phyloP scores from a whole-genome alignment of 2,888 invertebrate species.

The Temnothorax rugatulus region DNA sequence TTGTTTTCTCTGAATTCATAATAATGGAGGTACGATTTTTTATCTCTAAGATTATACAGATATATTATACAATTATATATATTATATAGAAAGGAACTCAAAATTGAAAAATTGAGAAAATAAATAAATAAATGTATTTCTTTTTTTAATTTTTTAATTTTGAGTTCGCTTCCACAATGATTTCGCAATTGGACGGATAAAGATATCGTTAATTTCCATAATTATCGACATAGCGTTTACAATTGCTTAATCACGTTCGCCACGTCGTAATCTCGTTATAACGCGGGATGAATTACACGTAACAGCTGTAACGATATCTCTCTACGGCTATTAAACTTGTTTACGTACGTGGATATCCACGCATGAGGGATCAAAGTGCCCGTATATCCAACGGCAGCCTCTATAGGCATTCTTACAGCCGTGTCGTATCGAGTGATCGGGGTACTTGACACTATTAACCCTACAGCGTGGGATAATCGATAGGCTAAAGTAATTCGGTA shows the following conservation, averaged over 20 bases:
- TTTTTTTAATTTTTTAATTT: background rate
- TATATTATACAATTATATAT: too few relatives aligned
- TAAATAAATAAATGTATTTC: background rate
- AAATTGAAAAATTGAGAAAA: too few relatives aligned
- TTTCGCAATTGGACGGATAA: background rate
- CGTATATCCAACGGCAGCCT: constrained; percentile 54
- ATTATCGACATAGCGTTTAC: background rate
- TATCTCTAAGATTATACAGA: too few relatives aligned
- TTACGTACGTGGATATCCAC: constrained; percentile 58
- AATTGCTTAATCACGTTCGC: background rate
- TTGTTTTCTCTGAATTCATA: too few relatives aligned
- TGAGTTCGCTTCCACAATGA: background rate
- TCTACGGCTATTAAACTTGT: constrained; percentile 67
- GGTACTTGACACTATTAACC: constrained; percentile 59
- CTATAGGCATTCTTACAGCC: constrained; percentile 48
- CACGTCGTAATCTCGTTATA: constrained; percentile 29
- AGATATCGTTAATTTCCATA: background rate
- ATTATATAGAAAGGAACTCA: too few relatives aligned
- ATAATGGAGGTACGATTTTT: too few relatives aligned
- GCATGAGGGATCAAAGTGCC: constrained; percentile 39
- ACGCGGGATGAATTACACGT: constrained; percentile 20
- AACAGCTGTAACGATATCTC: constrained; percentile 9
- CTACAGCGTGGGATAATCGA: constrained; percentile 21
- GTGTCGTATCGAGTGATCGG: constrained; percentile 45
- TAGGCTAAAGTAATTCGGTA: background rate